Conservation (phyloP, 2,113 vertebrate genomes). For the Pterocles gutturalis region DNA sequence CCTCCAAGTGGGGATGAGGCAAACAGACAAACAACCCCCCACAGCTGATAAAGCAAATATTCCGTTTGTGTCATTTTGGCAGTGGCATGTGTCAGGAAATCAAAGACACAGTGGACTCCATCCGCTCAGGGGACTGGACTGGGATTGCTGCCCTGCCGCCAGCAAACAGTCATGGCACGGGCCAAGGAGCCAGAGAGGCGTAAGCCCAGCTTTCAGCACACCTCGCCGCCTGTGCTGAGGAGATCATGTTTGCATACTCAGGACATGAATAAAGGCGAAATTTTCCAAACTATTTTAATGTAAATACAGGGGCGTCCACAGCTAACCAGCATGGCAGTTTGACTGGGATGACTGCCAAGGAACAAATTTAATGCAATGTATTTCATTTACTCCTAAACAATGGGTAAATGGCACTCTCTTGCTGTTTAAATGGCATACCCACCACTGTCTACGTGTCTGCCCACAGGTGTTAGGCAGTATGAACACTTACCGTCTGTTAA, state of each 20-base stretch:
- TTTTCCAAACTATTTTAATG: conserved; percentile 21
- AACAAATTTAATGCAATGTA: background rate
- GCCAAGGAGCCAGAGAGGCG: fast-evolving
- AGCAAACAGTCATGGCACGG: fast-evolving
- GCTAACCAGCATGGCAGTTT: background rate
- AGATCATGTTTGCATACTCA: background rate
- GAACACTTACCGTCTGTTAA: background rate
- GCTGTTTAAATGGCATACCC: background rate
- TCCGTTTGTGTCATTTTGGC: fast-evolving
- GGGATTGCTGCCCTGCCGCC: background rate
- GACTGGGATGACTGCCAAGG: conserved; percentile 27
- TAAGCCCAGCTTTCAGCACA: background rate
- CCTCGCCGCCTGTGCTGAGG: background rate
- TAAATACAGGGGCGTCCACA: background rate
- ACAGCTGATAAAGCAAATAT: background rate
- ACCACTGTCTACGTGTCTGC: conserved; percentile 40
- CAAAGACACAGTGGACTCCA: background rate
- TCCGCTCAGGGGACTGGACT: background rate
- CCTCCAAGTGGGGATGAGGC: background rate
- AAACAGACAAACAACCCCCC: background rate
- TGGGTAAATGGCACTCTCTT: background rate
- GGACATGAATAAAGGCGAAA: background rate
- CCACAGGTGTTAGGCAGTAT: conserved; percentile 3
- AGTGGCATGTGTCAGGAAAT: background rate
- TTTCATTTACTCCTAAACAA: conserved; percentile 21